Evolutionary conservation across 2,113 vertebrate species (phyloP), one percentile per base, ranked within the genome.

Genomic region (Sakesphorus luctuosus): DNA sequence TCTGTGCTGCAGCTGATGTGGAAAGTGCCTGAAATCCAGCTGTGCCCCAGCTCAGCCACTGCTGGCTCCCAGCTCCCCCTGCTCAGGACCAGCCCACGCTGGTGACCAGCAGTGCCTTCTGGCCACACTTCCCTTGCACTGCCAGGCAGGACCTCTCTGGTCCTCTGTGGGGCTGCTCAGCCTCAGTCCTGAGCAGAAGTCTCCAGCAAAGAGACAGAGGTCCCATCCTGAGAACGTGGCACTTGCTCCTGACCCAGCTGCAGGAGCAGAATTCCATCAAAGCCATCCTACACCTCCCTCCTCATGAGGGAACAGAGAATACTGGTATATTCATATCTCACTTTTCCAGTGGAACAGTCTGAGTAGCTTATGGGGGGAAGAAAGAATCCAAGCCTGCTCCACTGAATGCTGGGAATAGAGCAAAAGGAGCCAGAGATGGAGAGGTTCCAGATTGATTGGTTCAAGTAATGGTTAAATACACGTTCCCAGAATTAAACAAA

Each of bases 381-480:
- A 38, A 92, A 14, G 47, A 63, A 69, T 55, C 62, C 29, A 58
- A 44, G 40, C 29, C 40, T 0, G 0, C 55, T 56, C 46, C n/a
- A 52, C 40, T 44, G 35, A 89, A 44, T 11, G 55, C 36, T 79
- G 7, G 56, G 44, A 91, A 47, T 18, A 36, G 33, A 89, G 52
- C 44, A 81, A 84, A 68, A 38, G 63, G 16, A 74, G 52, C 49
- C 50, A 50, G 44, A 67, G 69, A 87, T 46, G 44, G 68, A 92
- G 89, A 84, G 23, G 47, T 43, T 92, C 89, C 93, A 89, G 73
- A 65, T 0, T 63, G 38, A 82, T 52, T 0, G 0, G 87, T 84
- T 86, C 81, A 87, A 75, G 77, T 23, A 81, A 87, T 65, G 52
- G 61, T 63, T 94, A 90, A 94, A 92, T 84, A 84, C 19, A 18